These are phyloP conservation scores for Mantis religiosa DNA, from an alignment of 2,888 invertebrate genomes.

Conservation along the genomic window DNA sequence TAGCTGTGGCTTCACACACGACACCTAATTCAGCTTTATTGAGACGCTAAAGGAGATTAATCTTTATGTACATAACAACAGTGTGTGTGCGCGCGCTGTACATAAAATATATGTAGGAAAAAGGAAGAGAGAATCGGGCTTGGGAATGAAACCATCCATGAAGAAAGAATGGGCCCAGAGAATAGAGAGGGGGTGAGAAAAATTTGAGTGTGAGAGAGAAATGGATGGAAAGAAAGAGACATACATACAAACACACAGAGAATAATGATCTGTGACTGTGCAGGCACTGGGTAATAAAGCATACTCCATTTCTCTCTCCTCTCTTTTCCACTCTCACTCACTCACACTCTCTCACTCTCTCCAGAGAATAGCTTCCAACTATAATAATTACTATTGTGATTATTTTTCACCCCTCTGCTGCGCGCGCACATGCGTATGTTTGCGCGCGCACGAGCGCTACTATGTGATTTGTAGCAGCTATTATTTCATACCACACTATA, in stretches of 20 bases:
- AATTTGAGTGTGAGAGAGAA: background rate
- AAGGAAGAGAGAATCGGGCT: background rate
- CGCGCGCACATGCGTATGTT: background rate
- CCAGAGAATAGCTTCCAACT: conserved; percentile 25
- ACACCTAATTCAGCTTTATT: background rate
- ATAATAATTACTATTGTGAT: conserved; percentile 29
- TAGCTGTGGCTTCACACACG: background rate
- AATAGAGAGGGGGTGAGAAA: background rate
- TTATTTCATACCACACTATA: conserved; percentile 19
- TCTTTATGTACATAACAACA: background rate
- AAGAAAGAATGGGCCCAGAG: background rate
- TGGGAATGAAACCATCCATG: background rate
- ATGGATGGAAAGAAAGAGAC: background rate
- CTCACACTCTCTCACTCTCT: background rate
- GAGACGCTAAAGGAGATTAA: background rate
- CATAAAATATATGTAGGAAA: background rate
- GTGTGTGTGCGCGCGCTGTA: background rate
- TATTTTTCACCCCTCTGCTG: conserved; percentile 14
- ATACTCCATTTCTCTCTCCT: background rate
- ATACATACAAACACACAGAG: background rate
- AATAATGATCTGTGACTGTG: conserved; percentile 23
- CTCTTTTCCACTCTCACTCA: background rate
- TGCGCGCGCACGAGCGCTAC: background rate
- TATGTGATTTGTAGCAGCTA: conserved; percentile 23
- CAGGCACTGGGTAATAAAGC: conserved; percentile 23